phyloP scores from a whole-genome alignment of 1,140 invertebrate species.

The Caerostris extrusa region DNA sequence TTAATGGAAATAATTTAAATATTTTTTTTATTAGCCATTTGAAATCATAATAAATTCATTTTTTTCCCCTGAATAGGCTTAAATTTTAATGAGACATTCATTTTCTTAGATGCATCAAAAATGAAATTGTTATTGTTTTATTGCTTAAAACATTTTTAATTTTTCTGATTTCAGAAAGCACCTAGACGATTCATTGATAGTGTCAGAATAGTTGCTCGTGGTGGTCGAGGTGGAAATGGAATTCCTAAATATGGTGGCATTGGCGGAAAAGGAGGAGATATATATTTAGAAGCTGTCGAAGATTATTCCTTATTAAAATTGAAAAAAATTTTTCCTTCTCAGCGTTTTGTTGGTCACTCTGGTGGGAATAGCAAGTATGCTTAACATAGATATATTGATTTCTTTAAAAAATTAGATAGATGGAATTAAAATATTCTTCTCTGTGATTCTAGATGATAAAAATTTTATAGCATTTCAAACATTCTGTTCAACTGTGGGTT shows the following conservation, averaged over 20 bases:
- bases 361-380: slow-evolving; percentile 86
- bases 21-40: too few species aligned
- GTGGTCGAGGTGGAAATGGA: slow-evolving; percentile 90
- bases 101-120: too few species aligned
- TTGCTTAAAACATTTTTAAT: not conserved
- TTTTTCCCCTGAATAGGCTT: too few species aligned
- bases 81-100: too few species aligned
- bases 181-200: slow-evolving; percentile 86
- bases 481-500: too few species aligned
- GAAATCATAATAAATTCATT: too few species aligned
- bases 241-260: slow-evolving; percentile 89
- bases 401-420: too few species aligned
- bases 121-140: too few species aligned
- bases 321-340: slow-evolving; percentile 83
- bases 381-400: not conserved
- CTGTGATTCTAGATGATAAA: too few species aligned
- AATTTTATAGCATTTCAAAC: too few species aligned
- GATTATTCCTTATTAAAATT: slow-evolving; percentile 85
- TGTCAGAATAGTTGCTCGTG: slow-evolving; percentile 87
- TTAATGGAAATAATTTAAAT: too few species aligned
- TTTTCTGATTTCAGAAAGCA: slow-evolving; percentile 6
- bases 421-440: too few species aligned
- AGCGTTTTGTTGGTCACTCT: slow-evolving; percentile 85
- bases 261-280: slow-evolving; percentile 92
- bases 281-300: slow-evolving; percentile 88